These are phyloP conservation scores for Pyrgilauda ruficollis DNA, from an alignment of 2,113 vertebrate genomes.

Conservation along the genomic window DNA sequence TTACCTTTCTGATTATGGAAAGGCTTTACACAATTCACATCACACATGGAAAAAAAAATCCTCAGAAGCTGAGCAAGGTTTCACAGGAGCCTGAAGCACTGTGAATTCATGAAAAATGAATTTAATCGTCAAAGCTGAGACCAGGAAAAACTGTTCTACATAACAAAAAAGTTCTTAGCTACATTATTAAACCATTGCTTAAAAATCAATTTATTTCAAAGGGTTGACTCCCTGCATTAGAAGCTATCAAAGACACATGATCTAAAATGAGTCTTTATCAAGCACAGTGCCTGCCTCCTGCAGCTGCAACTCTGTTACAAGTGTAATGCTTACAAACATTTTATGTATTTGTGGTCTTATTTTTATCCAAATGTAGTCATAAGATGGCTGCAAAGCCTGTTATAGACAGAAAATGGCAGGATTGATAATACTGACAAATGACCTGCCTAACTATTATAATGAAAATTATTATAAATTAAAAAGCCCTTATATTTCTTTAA, in stretches of 20 bases:
- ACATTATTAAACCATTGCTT: constrained; percentile 64
- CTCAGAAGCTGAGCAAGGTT: constrained; percentile 38
- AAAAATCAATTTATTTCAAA: constrained; percentile 64
- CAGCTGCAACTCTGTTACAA: neutral
- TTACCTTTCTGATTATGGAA: constrained; percentile 52
- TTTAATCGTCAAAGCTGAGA: constrained; percentile 57
- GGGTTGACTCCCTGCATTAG: neutral
- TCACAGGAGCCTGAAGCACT: constrained; percentile 45
- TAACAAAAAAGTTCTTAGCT: constrained; percentile 66
- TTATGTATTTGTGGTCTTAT: neutral
- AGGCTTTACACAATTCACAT: constrained; percentile 32
- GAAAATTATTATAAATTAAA: neutral
- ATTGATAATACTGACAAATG: neutral
- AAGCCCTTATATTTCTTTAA: neutral
- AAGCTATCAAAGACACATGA: constrained; percentile 60
- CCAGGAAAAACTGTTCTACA: constrained; percentile 50
- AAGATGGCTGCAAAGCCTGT: neutral
- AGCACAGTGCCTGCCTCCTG: neutral
- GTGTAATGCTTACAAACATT: neutral
- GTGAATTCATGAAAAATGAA: constrained; percentile 71
- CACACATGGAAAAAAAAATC: neutral
- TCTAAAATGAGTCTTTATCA: neutral
- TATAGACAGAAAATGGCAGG: neutral
- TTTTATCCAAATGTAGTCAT: constrained; percentile 9
- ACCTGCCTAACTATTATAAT: neutral